Percentiles rank a stretch among this genome's conserved stretches.
Conservation (phyloP, 1,140 invertebrate species). For the Amphibalanus amphitrite region DNA sequence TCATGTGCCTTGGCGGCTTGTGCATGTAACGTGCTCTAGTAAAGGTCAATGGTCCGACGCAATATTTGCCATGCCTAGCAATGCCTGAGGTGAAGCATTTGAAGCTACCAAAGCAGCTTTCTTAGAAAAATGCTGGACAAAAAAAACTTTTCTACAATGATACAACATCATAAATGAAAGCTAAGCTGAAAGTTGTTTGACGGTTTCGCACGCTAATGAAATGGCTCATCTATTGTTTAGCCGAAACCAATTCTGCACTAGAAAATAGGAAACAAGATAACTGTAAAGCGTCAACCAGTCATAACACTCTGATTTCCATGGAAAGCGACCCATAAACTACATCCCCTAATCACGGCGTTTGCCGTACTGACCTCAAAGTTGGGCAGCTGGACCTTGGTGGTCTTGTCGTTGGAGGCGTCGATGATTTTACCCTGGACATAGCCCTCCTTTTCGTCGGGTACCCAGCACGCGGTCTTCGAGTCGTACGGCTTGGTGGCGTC, state of each 20-base stretch:
- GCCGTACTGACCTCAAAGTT: neutral
- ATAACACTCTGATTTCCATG: neutral
- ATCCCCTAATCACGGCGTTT: neutral
- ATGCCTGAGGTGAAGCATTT: too few species aligned
- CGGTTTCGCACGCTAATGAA: too few species aligned
- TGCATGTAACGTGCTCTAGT: too few species aligned
- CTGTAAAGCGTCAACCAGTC: neutral
- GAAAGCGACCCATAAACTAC: neutral
- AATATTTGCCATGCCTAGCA: too few species aligned
- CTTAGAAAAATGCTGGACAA: too few species aligned
- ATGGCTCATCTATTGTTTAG: too few species aligned
- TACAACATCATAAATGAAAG: too few species aligned
- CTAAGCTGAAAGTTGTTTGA: too few species aligned
- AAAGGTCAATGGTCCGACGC: neutral
- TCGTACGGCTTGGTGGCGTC: constrained; percentile 96
- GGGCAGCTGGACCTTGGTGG: neutral
- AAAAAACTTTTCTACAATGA: too few species aligned
- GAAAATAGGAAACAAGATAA: too few species aligned
- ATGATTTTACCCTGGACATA: constrained; percentile 87
- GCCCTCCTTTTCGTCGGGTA: constrained; percentile 93
- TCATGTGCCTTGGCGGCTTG: neutral
- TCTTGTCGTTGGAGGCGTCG: neutral
- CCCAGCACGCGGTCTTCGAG: constrained; percentile 99
- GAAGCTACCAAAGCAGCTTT: too few species aligned
- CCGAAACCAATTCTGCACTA: too few species aligned